These are phyloP conservation scores for Sapayoa aenigma DNA, from an alignment of 2,113 vertebrate species.

Conservation along the genomic window DNA sequence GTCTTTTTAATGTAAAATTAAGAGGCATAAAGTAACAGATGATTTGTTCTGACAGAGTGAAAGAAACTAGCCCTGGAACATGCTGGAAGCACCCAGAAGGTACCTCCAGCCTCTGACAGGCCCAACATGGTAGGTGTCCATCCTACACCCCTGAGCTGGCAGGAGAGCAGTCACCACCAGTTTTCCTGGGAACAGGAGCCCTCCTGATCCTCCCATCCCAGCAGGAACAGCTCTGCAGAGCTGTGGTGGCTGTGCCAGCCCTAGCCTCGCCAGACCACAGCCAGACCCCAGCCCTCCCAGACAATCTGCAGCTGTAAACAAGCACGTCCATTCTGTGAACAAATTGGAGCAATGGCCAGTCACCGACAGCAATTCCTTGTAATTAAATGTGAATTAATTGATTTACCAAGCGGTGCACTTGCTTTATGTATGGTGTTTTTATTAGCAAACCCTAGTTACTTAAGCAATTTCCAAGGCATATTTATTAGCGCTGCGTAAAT, in stretches of 20 bases:
- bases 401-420: not conserved
- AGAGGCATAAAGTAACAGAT: not conserved
- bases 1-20: not conserved
- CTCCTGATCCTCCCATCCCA: not conserved
- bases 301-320: not conserved
- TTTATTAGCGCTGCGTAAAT: constrained; percentile 8
- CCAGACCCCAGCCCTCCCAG: not conserved
- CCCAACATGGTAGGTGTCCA: not conserved
- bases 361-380: not conserved
- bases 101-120: not conserved
- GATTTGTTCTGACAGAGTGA: rapidly evolving
- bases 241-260: rapidly evolving
- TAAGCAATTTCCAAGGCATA: not conserved
- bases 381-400: constrained; percentile 31
- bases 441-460: not conserved
- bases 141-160: not conserved
- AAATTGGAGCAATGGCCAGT: not conserved
- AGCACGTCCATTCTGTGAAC: not conserved
- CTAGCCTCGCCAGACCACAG: not conserved
- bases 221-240: not conserved
- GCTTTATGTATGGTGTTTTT: not conserved
- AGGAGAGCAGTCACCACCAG: rapidly evolving
- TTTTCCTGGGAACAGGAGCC: not conserved
- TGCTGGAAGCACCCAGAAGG: not conserved
- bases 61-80: not conserved